Base-by-base conservation (phyloP, 2,113 vertebrate genomes). In the Pedetes capensis region DNA sequence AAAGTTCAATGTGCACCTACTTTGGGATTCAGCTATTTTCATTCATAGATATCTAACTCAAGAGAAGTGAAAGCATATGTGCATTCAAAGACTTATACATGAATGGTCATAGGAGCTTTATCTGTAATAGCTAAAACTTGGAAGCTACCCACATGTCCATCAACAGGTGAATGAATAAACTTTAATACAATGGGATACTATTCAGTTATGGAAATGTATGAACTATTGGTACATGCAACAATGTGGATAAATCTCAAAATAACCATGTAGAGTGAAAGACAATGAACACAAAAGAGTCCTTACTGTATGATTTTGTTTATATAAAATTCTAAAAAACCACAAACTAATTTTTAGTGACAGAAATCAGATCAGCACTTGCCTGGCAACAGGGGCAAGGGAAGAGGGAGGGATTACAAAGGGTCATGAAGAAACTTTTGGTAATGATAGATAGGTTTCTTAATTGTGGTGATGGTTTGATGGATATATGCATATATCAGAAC, bases 271-370 rank as follows among this genome's bases (percentile, higher is more conserved):
- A 91, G 44, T 74, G 32, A 95, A 94, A 87, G 53, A 90, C 64
- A 68, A 18, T 53, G 68, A 93, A 55, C 17, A 79, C 79, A 84
- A 80, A 69, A 34, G 59, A 92, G 23, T 39, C 80, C n/a, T 42
- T 47, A 75, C 14, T 84, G 2, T 87, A 72, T 90, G 55, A 87
- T 81, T 90, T 34, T 87, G 32, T 88, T n/a, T 64, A 44, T 79
- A 29, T 93, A 90, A 72, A 90, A 90, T 92, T 87, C 37, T 84
- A 81, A 55, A 93, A 96, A 94, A 84, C 90, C n/a, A 5, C 37
- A 94, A 90, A 68, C 59, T 59, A 90, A 68, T 64, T 64, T 72
- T 64, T 86, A 84, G 34, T 80, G 59, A 92, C n/a, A 87, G 44
- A 94, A 94, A 78, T 57, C 53, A 91, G 11, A 87, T 93, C 32